These are phyloP conservation scores for Pammene aurita DNA, from an alignment of 2,888 invertebrate species.

Conservation along the genomic window DNA sequence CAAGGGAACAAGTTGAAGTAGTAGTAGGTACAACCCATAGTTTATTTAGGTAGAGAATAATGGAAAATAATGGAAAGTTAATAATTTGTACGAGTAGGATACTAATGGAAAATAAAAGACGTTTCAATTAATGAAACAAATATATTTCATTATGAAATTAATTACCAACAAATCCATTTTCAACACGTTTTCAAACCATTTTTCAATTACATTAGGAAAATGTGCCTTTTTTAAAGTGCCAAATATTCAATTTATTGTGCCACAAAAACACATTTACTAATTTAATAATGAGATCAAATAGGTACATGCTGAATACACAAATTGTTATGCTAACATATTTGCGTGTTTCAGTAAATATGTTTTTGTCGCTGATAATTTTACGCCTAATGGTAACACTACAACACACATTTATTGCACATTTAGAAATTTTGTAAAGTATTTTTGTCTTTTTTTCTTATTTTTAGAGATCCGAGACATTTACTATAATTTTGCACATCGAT, in stretches of 20 bases:
- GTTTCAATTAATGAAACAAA: constrained; percentile 79
- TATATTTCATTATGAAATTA: constrained; percentile 84
- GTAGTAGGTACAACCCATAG: too few relatives aligned
- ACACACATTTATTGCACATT: constrained; percentile 85
- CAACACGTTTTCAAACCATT: constrained; percentile 82
- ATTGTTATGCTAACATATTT: constrained; percentile 30
- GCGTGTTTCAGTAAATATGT: constrained; percentile 54
- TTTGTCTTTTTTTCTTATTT: constrained; percentile 81
- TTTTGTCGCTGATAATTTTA: constrained; percentile 73
- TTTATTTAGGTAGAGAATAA: too few relatives aligned
- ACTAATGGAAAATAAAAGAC: constrained; percentile 62
- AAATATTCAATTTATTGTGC: constrained; percentile 78
- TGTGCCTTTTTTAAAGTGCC: constrained; percentile 83
- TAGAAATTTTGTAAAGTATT: constrained; percentile 83
- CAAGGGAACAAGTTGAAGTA: too few relatives aligned
- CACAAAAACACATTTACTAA: constrained; percentile 68
- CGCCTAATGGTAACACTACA: constrained; percentile 83
- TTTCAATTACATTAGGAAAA: constrained; percentile 81
- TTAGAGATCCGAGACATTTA: constrained; percentile 84
- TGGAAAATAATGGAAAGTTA: neutral
- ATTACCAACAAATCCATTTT: constrained; percentile 84
- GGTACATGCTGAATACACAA: constrained; percentile 49
- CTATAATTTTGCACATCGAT: constrained; percentile 83
- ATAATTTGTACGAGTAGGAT: neutral
- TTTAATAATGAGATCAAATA: constrained; percentile 74